A percentile compares a stretch with the other conserved stretches of the same genome.
phyloP scores from a whole-genome alignment of 92 coral and sea anemone species.

The Porites divaricata region DNA sequence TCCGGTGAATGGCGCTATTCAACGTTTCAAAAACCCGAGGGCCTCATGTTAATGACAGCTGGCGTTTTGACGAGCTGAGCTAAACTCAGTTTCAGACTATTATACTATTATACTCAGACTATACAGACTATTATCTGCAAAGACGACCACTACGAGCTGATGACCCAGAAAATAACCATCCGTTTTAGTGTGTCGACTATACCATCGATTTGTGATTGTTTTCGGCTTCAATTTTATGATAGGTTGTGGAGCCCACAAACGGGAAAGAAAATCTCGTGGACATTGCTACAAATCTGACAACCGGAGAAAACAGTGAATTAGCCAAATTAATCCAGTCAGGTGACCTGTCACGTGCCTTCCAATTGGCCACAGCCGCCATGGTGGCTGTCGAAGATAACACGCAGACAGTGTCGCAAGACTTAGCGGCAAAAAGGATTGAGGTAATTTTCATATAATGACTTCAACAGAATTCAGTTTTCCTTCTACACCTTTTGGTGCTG shows the following conservation, averaged over 20 bases:
- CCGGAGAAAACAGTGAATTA: conserved; percentile 35
- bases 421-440: background rate
- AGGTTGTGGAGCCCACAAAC: background rate
- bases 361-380: conserved; percentile 31
- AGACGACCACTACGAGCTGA: too few relatives aligned
- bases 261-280: background rate
- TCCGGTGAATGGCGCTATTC: too few relatives aligned
- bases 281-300: conserved; percentile 5
- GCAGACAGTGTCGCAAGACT: background rate
- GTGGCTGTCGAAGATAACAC: background rate
- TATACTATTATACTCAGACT: too few relatives aligned
- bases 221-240: background rate
- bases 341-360: conserved; percentile 25
- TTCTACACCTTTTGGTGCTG: too few relatives aligned
- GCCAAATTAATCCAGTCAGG: conserved; percentile 22
- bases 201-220: background rate
- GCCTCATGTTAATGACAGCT: too few relatives aligned
- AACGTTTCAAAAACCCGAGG: too few relatives aligned
- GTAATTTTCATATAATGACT: background rate
- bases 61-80: too few relatives aligned
- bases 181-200: too few relatives aligned
- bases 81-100: too few relatives aligned
- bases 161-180: too few relatives aligned
- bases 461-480: too few relatives aligned
- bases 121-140: too few relatives aligned